These are phyloP conservation scores for Varroa destructor DNA, from an alignment of 1,140 invertebrate genomes.

Conservation along the genomic window DNA sequence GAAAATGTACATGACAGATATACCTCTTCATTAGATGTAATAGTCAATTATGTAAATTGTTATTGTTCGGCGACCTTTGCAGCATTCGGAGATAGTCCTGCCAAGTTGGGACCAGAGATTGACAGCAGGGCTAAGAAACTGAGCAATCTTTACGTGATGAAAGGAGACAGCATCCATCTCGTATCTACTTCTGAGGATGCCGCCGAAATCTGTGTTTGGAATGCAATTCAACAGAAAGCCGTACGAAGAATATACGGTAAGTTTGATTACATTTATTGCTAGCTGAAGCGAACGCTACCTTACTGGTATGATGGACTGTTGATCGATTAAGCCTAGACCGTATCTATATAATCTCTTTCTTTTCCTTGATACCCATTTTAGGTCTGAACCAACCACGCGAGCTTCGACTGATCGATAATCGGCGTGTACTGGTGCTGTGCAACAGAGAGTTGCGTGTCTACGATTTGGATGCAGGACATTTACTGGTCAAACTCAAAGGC, in stretches of 20 bases:
- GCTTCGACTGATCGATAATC: slow-evolving; percentile 46
- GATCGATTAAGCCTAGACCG: not conserved
- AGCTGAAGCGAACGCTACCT: not conserved
- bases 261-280: not conserved
- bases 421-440: slow-evolving; percentile 61
- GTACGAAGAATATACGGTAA: slow-evolving; percentile 56
- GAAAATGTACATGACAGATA: not conserved
- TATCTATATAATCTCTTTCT: not conserved
- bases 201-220: slow-evolving; percentile 64
- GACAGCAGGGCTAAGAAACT: slow-evolving; percentile 23
- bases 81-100: slow-evolving; percentile 21
- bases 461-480: slow-evolving; percentile 57
- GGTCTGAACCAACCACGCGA: slow-evolving; percentile 40
- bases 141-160: slow-evolving; percentile 32
- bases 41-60: no score
- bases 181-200: slow-evolving; percentile 56
- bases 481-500: slow-evolving; percentile 58
- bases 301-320: not conserved
- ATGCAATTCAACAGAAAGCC: slow-evolving; percentile 43
- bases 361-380: not conserved
- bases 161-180: slow-evolving; percentile 49
- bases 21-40: not conserved
- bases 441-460: slow-evolving; percentile 62
- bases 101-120: slow-evolving; percentile 12
- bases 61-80: not conserved